phyloP scores from a whole-genome alignment of 2,888 invertebrate genomes.

The Laothoe populi region DNA sequence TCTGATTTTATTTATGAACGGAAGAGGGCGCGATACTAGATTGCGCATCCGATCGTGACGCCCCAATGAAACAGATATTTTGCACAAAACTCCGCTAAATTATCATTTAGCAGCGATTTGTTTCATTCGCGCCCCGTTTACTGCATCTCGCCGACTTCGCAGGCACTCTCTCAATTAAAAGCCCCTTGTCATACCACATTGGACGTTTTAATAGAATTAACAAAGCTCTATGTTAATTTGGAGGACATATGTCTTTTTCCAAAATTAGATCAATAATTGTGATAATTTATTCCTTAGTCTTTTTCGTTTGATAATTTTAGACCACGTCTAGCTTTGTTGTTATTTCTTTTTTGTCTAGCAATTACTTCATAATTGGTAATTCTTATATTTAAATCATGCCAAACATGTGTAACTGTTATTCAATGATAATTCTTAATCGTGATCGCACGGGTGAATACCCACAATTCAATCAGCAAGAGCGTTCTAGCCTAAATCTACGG shows the following conservation, averaged over 20 bases:
- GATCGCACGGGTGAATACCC: background rate
- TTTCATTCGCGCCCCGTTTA: constrained; percentile 63
- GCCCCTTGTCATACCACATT: constrained; percentile 17
- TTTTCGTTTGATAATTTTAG: too few relatives aligned
- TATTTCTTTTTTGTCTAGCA: too few relatives aligned
- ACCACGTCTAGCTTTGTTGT: too few relatives aligned
- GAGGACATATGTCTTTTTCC: background rate
- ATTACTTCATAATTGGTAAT: too few relatives aligned
- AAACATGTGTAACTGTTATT: background rate
- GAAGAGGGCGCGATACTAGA: constrained; percentile 71
- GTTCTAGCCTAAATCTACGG: background rate
- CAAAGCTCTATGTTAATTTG: background rate
- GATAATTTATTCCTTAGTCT: too few relatives aligned
- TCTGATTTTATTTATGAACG: constrained; percentile 76
- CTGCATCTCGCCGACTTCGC: constrained; percentile 6
- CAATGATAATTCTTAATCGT: background rate
- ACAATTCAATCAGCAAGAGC: background rate
- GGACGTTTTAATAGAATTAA: constrained; percentile 16
- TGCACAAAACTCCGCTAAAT: constrained; percentile 63
- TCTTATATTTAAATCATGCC: too few relatives aligned
- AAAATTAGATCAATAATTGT: too few relatives aligned
- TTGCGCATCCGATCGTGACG: constrained; percentile 68
- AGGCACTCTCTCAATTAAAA: constrained; percentile 11
- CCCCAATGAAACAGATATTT: constrained; percentile 74
- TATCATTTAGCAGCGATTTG: constrained; percentile 71